A percentile compares a stretch with the other conserved stretches of the same genome.
These are phyloP conservation scores for Pelmatolapia mariae DNA, from an alignment of 2,113 vertebrate species.

Conservation along the genomic window DNA sequence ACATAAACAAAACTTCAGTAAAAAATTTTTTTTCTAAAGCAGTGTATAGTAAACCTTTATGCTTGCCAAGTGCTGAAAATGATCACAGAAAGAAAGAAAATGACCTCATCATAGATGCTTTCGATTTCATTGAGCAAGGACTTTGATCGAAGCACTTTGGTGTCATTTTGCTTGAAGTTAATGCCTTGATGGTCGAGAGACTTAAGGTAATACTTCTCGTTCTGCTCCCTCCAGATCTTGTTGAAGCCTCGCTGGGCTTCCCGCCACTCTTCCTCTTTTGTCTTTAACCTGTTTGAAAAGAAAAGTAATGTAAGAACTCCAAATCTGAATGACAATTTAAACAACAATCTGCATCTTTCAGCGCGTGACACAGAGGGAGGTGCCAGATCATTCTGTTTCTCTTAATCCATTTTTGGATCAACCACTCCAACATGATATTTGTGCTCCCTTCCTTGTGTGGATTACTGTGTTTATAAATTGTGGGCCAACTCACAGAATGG, in stretches of 20 bases:
- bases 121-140: conserved; percentile 97
- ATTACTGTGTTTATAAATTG: not conserved
- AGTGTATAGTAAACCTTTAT: not conserved
- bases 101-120: conserved; percentile 96
- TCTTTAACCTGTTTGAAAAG: conserved; percentile 82
- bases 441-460: not conserved
- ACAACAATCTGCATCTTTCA: not conserved
- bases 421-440: not conserved
- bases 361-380: not conserved
- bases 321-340: not conserved
- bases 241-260: conserved; percentile 98
- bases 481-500: not conserved
- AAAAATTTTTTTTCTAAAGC: fast-evolving
- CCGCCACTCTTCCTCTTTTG: conserved; percentile 98
- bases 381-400: not conserved
- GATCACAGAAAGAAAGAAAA: not conserved
- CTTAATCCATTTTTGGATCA: not conserved
- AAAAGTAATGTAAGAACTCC: not conserved
- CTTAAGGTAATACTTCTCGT: conserved; percentile 99
- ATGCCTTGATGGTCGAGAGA: conserved; percentile 98
- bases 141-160: conserved; percentile 96
- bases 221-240: conserved; percentile 98
- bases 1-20: not conserved
- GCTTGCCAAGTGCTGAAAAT: not conserved
- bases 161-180: conserved; percentile 99